These are phyloP conservation scores for Mus musculus DNA, from an alignment of 2,113 vertebrate genomes.

Conservation along the genomic window DNA sequence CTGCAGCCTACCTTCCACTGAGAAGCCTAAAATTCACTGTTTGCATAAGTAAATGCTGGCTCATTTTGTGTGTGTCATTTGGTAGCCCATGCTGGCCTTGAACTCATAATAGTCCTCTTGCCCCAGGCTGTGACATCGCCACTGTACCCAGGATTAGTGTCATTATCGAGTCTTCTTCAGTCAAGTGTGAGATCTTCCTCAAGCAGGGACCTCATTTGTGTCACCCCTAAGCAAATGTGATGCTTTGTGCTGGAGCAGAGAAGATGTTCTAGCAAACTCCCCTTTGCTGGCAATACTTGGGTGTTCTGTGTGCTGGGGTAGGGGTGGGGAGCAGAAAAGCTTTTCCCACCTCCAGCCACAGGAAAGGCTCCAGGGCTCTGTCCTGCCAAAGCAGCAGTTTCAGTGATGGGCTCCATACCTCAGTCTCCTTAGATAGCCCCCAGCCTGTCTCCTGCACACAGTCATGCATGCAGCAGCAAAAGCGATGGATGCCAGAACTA, in stretches of 20 bases:
- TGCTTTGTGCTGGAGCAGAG: not conserved
- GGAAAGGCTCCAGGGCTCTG: not conserved
- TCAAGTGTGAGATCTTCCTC: not conserved
- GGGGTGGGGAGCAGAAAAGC: not conserved
- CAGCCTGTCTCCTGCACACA: not conserved
- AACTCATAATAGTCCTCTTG: not conserved
- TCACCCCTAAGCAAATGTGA: not conserved
- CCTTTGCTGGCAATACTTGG: constrained; percentile 33
- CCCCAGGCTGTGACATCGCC: not conserved
- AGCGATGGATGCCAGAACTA: not conserved
- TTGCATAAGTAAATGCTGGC: not conserved
- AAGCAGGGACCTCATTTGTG: not conserved
- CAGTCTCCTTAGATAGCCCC: not conserved
- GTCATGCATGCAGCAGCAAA: not conserved
- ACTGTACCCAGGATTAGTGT: not conserved
- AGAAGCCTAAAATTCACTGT: not conserved
- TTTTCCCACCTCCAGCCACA: not conserved
- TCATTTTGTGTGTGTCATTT: not conserved
- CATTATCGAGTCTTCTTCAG: not conserved
- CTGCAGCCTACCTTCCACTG: not conserved
- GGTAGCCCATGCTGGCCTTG: not conserved
- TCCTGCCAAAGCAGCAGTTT: not conserved
- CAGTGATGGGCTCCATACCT: not conserved
- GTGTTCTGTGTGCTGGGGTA: not conserved
- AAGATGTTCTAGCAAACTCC: not conserved